Conservation (phyloP, 2,797 vertebrate genomes). For the Pteropus rufus region DNA sequence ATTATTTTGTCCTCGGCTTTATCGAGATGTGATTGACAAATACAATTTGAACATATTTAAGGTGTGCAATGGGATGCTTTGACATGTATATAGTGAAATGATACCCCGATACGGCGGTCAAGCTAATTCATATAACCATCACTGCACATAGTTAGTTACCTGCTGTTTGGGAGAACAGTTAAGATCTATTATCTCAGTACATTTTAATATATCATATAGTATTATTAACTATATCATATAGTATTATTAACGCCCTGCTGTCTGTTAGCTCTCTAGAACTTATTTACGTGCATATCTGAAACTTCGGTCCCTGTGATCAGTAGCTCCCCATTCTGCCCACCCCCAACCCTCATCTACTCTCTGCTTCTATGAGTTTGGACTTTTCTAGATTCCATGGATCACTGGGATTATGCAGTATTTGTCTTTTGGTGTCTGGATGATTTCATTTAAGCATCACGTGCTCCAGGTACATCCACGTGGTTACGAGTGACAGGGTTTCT, state of each 20-base stretch:
- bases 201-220: neutral
- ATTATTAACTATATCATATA: neutral
- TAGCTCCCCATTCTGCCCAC: neutral
- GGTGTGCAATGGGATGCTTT: neutral
- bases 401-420: neutral
- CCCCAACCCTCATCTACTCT: neutral
- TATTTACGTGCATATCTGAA: neutral
- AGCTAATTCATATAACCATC: neutral
- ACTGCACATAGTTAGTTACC: neutral
- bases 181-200: neutral
- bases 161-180: neutral
- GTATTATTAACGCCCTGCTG: neutral
- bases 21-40: neutral
- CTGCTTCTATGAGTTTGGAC: neutral
- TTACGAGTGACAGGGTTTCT: neutral
- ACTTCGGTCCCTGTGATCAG: too few species aligned
- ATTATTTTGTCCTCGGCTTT: neutral
- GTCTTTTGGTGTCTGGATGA: neutral
- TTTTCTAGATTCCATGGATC: neutral
- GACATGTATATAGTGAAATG: too few species aligned
- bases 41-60: neutral
- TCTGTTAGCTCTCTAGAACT: too few species aligned
- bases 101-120: too few species aligned
- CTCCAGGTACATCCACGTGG: neutral
- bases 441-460: neutral